phyloP scores from a whole-genome alignment of 1,140 invertebrate genomes.

The Drosophila takahashii region DNA sequence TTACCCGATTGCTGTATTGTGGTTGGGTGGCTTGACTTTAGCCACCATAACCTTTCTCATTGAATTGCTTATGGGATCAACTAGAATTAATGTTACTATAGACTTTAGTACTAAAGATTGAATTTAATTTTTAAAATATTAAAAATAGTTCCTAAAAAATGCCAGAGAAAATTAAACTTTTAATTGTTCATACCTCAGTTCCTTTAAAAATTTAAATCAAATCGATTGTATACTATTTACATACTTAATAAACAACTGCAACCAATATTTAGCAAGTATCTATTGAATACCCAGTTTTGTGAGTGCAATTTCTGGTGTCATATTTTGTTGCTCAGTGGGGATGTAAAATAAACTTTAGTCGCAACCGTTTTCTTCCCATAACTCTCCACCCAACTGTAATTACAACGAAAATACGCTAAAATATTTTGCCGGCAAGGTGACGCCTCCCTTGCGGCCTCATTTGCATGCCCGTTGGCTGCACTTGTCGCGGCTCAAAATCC shows the following conservation, averaged over 20 bases:
- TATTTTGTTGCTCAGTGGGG: conserved; percentile 13
- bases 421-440: conserved; percentile 31
- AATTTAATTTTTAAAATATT: not conserved
- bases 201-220: not conserved
- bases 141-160: not conserved
- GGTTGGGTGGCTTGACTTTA: conserved; percentile 52
- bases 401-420: conserved; percentile 34
- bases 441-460: conserved; percentile 64
- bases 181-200: not conserved
- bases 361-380: conserved; percentile 9
- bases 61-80: conserved; percentile 17
- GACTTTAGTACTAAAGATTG: not conserved
- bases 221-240: not conserved
- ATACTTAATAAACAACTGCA: not conserved
- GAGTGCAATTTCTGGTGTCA: conserved; percentile 1
- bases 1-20: conserved; percentile 39
- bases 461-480: conserved; percentile 68
- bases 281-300: not conserved
- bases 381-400: conserved; percentile 36
- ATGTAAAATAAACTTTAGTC: conserved; percentile 4
- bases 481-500: conserved; percentile 49
- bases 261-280: not conserved
- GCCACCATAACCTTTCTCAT: conserved; percentile 26
- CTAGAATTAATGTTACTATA: not conserved
- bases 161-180: not conserved